Evolutionary conservation across 2,888 invertebrate species (phyloP), one percentile per base, ranked within the genome.

Genomic region (Encarsia formosa): DNA sequence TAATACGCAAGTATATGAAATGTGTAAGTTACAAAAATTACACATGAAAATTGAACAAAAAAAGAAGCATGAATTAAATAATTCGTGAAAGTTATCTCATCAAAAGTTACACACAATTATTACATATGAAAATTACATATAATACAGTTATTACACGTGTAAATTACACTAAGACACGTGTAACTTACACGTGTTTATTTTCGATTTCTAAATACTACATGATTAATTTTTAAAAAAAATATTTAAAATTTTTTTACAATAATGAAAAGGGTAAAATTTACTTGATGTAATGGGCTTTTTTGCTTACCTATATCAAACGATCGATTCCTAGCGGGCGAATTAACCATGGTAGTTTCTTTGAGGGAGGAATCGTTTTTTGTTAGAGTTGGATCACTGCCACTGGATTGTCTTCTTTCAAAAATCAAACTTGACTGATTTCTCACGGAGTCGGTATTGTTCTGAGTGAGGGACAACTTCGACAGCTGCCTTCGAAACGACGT

Each of bases 191-290:
- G n/a, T n/a, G n/a, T n/a, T n/a, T n/a, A n/a, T n/a, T n/a, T n/a
- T n/a, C n/a, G n/a, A n/a, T n/a, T n/a, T n/a, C n/a, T n/a, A n/a
- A n/a, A n/a, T n/a, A n/a, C n/a, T n/a, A n/a, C n/a, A n/a, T n/a
- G n/a, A n/a, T n/a, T n/a, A n/a, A n/a, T 62, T 50, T 55, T 63
- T 62, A 51, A 39, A 57, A 56, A 48, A 39, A 29, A 40, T 18
- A 35, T 41, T 18, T 37, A 42, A 20, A 43, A 47, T n/a, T 34
- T 11, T 9, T 34, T 40, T 15, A 19, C 3, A 37, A 37, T 24
- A 40, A 20, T 24, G 15, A 11, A n/a, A 24, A 13, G 8, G 13
- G 23, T 5, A 22, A 40, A 15, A n/a, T 24, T 15, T 19, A 22
- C 5, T 39, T 39, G 9, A 23, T 22, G 5, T 23, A 5, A n/a